Base-by-base conservation (phyloP, 2,888 invertebrate species). In the Pecten maximus region DNA sequence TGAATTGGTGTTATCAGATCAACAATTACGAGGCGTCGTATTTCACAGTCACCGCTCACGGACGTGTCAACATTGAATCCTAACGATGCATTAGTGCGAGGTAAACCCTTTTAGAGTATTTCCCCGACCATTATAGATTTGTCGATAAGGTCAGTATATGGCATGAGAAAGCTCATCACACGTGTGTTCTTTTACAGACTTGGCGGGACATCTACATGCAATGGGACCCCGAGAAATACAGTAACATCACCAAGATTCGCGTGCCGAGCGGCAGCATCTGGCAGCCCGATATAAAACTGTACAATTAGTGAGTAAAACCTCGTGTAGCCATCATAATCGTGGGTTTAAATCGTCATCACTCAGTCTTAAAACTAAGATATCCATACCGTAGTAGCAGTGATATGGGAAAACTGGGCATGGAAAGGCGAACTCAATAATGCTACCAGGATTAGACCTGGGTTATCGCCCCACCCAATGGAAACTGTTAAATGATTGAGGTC, bases 271-370 rank as follows among this genome's bases (percentile, higher is more conserved):
- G 93, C 10, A 93, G 93, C 54, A 94, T 96, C 12, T 96, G 96
- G 96, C 94, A 93, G 48, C 96, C 96, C 16, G 96, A 96, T 87
- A 95, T 96, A 74, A 95, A 95, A 91, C 93, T 96, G 10, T 96
- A 96, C 91, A 96, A 96, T 91, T 96, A 95, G 96, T 96, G 92
- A 95, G 96, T 94, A 74, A 74, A 74, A 89, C 54, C 23, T 35
- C 3, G 35, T 6, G 4, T 16, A 12, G 28, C 54, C 19, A 23
- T 28, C 15, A 10, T 88, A 35, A 50, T 35, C n/a, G 12, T 2
- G 15, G n/a, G 4, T 19, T 88, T 0, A 88, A 60, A 60, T 2
- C 23, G 23, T n/a, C 19, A 60, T 60, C 4, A n/a, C 60, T 23
- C n/a, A n/a, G 8, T 44, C 8, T 44, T 6, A 44, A 44, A 6